phyloP scores from a whole-genome alignment of 2,888 invertebrate genomes.

The Ophion ellenae region DNA sequence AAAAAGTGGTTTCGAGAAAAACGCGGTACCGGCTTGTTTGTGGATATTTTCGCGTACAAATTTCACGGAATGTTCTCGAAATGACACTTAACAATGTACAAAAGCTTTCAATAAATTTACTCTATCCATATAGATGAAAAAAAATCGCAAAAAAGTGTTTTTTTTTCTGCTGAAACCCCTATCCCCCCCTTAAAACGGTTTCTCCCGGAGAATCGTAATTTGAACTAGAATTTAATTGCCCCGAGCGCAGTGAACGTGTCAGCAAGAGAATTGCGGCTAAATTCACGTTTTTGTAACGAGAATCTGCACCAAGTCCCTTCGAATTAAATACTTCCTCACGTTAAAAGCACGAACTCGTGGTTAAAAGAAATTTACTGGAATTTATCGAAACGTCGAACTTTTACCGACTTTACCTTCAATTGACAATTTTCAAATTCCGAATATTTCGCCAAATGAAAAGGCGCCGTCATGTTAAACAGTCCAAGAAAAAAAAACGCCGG shows the following conservation, averaged over 20 bases:
- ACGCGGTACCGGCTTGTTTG: too few relatives aligned
- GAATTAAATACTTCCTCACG: neutral
- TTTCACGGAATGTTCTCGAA: too few relatives aligned
- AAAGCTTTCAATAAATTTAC: too few relatives aligned
- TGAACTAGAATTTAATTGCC: neutral
- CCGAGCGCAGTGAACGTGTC: neutral
- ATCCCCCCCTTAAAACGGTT: too few relatives aligned
- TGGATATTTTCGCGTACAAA: too few relatives aligned
- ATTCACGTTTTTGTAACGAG: neutral
- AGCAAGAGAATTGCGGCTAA: neutral
- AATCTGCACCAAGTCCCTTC: neutral
- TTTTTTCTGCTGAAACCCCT: too few relatives aligned
- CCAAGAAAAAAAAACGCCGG: neutral
- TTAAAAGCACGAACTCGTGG: neutral
- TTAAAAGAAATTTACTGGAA: neutral
- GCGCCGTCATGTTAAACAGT: neutral
- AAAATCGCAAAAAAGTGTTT: too few relatives aligned
- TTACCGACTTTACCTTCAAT: neutral
- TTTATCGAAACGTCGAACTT: neutral
- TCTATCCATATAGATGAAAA: too few relatives aligned
- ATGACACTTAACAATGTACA: too few relatives aligned
- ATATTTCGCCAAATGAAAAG: constrained; percentile 2
- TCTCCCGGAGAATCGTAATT: too few relatives aligned
- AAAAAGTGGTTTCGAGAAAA: too few relatives aligned
- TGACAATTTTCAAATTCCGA: neutral